Conservation (phyloP, 2,888 invertebrate genomes). For the Colostygia pectinataria region DNA sequence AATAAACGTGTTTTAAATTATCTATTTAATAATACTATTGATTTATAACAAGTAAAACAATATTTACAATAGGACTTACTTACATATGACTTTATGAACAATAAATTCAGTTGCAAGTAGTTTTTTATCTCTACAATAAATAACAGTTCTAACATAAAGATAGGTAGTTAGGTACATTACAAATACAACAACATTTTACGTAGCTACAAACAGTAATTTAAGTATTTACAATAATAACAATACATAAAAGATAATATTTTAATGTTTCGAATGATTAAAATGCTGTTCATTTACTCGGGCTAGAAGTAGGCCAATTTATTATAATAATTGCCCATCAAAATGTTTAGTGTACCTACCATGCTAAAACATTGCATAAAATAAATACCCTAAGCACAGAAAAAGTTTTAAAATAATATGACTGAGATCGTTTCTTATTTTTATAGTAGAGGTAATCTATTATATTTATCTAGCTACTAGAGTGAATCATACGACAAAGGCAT, state of each 20-base stretch:
- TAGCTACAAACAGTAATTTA: slow-evolving; percentile 26
- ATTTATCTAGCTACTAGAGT: slow-evolving; percentile 3
- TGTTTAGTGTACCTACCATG: too few relatives aligned
- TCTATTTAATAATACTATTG: slow-evolving; percentile 63
- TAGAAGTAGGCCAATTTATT: not conserved
- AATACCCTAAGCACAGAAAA: not conserved
- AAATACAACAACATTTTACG: slow-evolving; percentile 48
- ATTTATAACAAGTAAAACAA: slow-evolving; percentile 69
- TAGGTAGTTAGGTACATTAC: too few relatives aligned
- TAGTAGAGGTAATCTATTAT: slow-evolving; percentile 7
- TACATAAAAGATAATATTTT: slow-evolving; percentile 1
- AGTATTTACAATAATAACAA: slow-evolving; percentile 28
- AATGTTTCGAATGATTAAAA: not conserved
- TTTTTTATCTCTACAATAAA: slow-evolving; percentile 65
- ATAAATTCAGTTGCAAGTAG: slow-evolving; percentile 51
- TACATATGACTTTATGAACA: slow-evolving; percentile 51
- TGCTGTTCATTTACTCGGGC: not conserved
- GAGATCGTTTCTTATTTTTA: slow-evolving; percentile 24
- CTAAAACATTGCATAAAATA: not conserved
- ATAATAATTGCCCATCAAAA: not conserved
- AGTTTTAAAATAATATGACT: not conserved
- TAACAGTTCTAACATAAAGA: slow-evolving; percentile 56
- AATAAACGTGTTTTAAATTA: slow-evolving; percentile 22
- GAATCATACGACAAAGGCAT: not conserved
- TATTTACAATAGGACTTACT: slow-evolving; percentile 64